Evolutionary conservation across 2,888 invertebrate species (phyloP).

Genomic region (Platerodrilus igneus): DNA sequence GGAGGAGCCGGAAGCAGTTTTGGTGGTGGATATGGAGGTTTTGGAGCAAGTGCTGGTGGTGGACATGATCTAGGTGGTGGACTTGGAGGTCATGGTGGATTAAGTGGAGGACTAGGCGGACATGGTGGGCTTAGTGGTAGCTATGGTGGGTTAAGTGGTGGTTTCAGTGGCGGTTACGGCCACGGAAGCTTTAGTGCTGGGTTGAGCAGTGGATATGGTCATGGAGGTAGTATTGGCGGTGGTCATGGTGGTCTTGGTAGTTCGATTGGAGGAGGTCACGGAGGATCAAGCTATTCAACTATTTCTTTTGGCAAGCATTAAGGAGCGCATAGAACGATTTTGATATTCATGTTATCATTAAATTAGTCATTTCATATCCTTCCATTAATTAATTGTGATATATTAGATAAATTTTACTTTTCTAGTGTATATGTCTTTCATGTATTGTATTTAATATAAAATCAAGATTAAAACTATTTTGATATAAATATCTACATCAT

Average conservation of each 20-base stretch:
- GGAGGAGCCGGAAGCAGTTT: slow-evolving; percentile 18
- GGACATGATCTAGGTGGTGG: slow-evolving; percentile 18
- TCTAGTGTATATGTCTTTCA: too few relatives aligned
- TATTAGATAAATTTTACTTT: slow-evolving; percentile 17
- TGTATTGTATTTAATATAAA: too few relatives aligned
- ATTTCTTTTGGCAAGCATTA: slow-evolving; percentile 36
- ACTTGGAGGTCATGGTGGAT: slow-evolving; percentile 16
- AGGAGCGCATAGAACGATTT: slow-evolving; percentile 9
- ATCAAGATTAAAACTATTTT: too few relatives aligned
- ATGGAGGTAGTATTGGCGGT: slow-evolving; percentile 14
- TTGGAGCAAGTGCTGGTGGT: slow-evolving; percentile 22
- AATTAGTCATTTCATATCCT: slow-evolving; percentile 18
- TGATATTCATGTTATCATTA: slow-evolving; percentile 8
- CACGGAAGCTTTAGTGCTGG: slow-evolving; percentile 24
- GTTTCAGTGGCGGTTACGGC: slow-evolving; percentile 29
- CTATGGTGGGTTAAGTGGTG: slow-evolving; percentile 16
- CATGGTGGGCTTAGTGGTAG: slow-evolving; percentile 12
- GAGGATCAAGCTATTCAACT: slow-evolving; percentile 35
- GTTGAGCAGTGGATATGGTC: slow-evolving; percentile 13
- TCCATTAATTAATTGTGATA: slow-evolving; percentile 28
- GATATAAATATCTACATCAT: too few relatives aligned
- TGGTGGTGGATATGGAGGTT: slow-evolving; percentile 23
- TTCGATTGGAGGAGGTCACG: slow-evolving; percentile 32
- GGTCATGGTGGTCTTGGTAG: slow-evolving; percentile 13
- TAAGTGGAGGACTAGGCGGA: slow-evolving; percentile 14